These are phyloP conservation scores for Coelopa frigida DNA, from an alignment of 1,140 invertebrate species.

Conservation along the genomic window DNA sequence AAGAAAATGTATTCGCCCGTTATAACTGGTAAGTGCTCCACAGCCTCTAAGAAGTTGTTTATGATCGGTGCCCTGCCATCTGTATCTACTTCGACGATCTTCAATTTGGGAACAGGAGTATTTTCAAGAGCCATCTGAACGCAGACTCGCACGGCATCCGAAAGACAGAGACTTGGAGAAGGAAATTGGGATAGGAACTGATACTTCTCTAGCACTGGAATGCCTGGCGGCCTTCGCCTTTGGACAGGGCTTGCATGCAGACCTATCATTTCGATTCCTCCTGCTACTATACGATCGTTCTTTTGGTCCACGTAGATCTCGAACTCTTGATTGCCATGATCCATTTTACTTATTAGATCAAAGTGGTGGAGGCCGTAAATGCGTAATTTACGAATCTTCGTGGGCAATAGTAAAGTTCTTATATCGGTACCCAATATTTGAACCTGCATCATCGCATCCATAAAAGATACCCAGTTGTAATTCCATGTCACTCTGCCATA, in stretches of 20 bases:
- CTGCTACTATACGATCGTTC: slow-evolving; percentile 51
- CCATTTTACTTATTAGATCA: slow-evolving; percentile 40
- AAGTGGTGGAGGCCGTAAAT: slow-evolving; percentile 70
- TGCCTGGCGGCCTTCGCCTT: slow-evolving; percentile 53
- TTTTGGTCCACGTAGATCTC: slow-evolving; percentile 35
- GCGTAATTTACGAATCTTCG: slow-evolving; percentile 68
- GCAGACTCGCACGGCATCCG: slow-evolving; percentile 28
- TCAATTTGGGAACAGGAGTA: slow-evolving; percentile 57
- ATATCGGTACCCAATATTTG: slow-evolving; percentile 69
- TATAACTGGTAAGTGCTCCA: slow-evolving; percentile 56
- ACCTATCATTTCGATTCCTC: slow-evolving; percentile 77
- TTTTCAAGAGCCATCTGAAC: slow-evolving; percentile 77
- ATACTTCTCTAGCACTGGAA: slow-evolving; percentile 67
- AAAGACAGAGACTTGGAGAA: slow-evolving; percentile 34
- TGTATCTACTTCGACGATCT: slow-evolving; percentile 53
- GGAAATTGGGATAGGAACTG: slow-evolving; percentile 65
- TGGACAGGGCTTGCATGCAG: slow-evolving; percentile 74
- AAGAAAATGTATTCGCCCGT: slow-evolving; percentile 45
- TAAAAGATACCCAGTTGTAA: slow-evolving; percentile 84
- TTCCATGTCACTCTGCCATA: slow-evolving; percentile 58
- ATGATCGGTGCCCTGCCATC: slow-evolving; percentile 45
- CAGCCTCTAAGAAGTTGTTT: slow-evolving; percentile 49
- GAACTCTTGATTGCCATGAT: slow-evolving; percentile 39
- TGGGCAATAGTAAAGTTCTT: slow-evolving; percentile 72
- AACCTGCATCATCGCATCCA: slow-evolving; percentile 89